Conservation (phyloP, 2,113 vertebrate species). For the Macroglossus sobrinus region DNA sequence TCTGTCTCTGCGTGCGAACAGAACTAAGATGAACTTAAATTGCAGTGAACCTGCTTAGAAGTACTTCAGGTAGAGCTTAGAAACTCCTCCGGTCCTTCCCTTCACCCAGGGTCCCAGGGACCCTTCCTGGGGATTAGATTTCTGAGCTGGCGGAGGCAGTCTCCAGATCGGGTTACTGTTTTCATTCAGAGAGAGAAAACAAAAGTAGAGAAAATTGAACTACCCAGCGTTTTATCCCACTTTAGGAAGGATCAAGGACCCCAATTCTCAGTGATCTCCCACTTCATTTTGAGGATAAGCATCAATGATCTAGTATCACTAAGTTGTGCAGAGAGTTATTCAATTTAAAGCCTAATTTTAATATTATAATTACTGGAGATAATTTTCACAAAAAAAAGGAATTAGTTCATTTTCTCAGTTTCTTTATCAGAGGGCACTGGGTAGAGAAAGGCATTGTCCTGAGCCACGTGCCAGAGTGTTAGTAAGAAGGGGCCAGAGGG, state of each 20-base stretch:
- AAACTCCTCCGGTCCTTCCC: too few relatives aligned
- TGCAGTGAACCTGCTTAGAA: not conserved
- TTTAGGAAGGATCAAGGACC: constrained; percentile 52
- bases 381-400: not conserved
- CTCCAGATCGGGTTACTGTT: constrained; percentile 33
- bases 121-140: not conserved
- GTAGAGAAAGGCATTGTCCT: not conserved
- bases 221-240: constrained; percentile 16
- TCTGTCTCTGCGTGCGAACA: constrained; percentile 56
- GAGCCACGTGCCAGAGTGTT: not conserved
- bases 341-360: not conserved
- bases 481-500: not conserved
- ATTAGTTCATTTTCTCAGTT: not conserved
- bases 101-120: not conserved
- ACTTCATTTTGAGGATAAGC: not conserved
- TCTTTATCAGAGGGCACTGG: not conserved
- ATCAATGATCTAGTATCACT: not conserved
- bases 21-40: constrained; percentile 59
- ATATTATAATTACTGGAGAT: not conserved
- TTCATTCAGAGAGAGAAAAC: constrained; percentile 61
- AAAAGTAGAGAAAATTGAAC: constrained; percentile 42
- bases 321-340: not conserved
- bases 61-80: not conserved
- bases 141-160: not conserved
- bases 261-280: not conserved